Percentiles rank a stretch among this genome's conserved stretches.
Conservation (phyloP, 2,797 vertebrate genomes). For the Semotilus atromaculatus region DNA sequence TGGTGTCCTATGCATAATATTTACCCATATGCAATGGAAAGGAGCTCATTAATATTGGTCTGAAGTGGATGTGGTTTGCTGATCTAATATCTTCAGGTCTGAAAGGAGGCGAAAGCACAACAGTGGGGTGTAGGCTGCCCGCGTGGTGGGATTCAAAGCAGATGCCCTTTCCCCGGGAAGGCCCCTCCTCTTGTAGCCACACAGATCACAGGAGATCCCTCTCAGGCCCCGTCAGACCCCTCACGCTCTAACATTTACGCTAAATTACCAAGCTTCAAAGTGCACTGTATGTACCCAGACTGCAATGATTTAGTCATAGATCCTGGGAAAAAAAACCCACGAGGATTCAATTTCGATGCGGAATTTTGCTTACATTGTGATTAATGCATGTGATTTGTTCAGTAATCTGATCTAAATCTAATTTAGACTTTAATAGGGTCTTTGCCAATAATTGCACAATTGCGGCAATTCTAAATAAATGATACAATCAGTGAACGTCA, state of each 20-base stretch:
- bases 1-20: not conserved
- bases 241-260: conserved; percentile 72
- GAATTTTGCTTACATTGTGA: conserved; percentile 29
- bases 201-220: conserved; percentile 55
- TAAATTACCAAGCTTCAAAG: conserved; percentile 70
- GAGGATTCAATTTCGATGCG: conserved; percentile 1
- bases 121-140: conserved; percentile 39
- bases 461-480: conserved; percentile 28
- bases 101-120: conserved; percentile 40
- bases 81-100: conserved; percentile 25
- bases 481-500: conserved; percentile 14
- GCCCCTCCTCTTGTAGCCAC: conserved; percentile 59
- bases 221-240: conserved; percentile 57
- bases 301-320: conserved; percentile 52
- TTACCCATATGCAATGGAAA: not conserved
- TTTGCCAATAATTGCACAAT: conserved; percentile 29
- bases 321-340: not conserved
- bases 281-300: conserved; percentile 44
- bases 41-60: conserved; percentile 6
- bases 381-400: conserved; percentile 7
- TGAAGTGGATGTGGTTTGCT: conserved; percentile 1
- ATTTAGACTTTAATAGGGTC: conserved; percentile 27
- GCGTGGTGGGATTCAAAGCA: conserved; percentile 66
- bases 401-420: conserved; percentile 16
- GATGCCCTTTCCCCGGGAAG: conserved; percentile 72